Base-by-base conservation (phyloP, 2,113 vertebrate species). In the Zosterops pallidus region DNA sequence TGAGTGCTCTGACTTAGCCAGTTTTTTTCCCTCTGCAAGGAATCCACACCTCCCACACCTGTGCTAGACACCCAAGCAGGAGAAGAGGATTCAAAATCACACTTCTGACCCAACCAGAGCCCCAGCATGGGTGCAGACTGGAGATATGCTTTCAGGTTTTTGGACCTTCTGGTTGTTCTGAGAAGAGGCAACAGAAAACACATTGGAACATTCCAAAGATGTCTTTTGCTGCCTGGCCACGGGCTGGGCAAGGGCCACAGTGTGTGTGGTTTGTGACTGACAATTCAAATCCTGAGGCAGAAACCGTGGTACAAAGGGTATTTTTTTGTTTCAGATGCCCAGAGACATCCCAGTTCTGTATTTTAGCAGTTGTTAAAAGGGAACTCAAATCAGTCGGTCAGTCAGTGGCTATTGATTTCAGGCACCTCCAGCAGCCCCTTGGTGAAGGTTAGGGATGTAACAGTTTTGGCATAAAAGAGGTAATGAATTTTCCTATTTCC, bases 231-330 rank as follows among this genome's bases (percentile, higher is more conserved):
- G n/a, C 18, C 8, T 12, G 69, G 41, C 53, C 44, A 26, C 0
- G 2, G 25, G 26, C 46, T 59, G 69, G 60, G 35, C 17, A 7
- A 79, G 47, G 53, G 33, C 29, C 62, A 31, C 0, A 0, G n/a
- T 1, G 2, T 1, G 2, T 23, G 49, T 0, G 5, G 24, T 42
- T 74, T 46, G 64, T 31, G 56, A 46, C 37, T 50, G 63, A 56
- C 57, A 65, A 23, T 70, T 65, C 67, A 68, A 49, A 63, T 22
- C 26, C 42, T 35, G 47, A 67, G 83, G 63, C 42, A 96, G 13
- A 83, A 79, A 10, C 37, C 1, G 0, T 5, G 19, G 20, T 14
- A 62, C 31, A 64, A 52, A 29, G 25, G 13, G 15, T 23, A 7
- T 16, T 21, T 81, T 81, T 83, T 53, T 88, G 28, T 72, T 92